A percentile compares a stretch with the other conserved stretches of the same genome.
phyloP scores from a whole-genome alignment of 2,113 vertebrate species.

The Ahaetulla prasina region DNA sequence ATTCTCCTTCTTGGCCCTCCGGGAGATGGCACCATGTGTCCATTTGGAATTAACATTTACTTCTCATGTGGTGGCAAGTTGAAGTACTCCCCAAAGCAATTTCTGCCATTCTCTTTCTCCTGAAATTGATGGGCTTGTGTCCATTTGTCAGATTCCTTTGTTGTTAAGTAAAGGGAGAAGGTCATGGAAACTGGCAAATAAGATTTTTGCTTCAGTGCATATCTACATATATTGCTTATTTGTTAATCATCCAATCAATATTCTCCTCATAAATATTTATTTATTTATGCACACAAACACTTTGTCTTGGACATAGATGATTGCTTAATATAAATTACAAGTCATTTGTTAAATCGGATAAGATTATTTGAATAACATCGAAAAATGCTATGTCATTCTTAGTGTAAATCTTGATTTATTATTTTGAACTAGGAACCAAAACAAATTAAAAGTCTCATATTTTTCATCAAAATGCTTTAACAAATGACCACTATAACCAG shows the following conservation, averaged over 20 bases:
- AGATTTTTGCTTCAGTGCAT: not conserved
- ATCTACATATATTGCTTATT: not conserved
- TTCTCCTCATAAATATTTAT: not conserved
- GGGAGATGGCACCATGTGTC: not conserved
- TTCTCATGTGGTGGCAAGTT: constrained; percentile 2
- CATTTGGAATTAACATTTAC: not conserved
- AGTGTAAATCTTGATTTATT: not conserved
- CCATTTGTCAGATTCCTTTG: not conserved
- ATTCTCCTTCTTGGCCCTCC: not conserved
- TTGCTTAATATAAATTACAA: not conserved
- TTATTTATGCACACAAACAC: not conserved
- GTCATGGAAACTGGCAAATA: not conserved
- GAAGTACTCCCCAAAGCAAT: constrained; percentile 17
- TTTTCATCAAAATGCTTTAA: not conserved
- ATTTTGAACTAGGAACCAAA: not conserved
- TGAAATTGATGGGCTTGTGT: not conserved
- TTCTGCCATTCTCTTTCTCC: constrained; percentile 3
- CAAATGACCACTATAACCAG: not conserved
- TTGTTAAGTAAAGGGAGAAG: not conserved
- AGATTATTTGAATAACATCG: not conserved
- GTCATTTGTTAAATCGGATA: not conserved
- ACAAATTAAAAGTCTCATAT: not conserved
- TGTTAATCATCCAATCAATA: not conserved
- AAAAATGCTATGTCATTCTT: not conserved
- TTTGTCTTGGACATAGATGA: not conserved